These are phyloP conservation scores for Brienomyrus brachyistius DNA, from an alignment of 2,113 vertebrate genomes.

Conservation along the genomic window DNA sequence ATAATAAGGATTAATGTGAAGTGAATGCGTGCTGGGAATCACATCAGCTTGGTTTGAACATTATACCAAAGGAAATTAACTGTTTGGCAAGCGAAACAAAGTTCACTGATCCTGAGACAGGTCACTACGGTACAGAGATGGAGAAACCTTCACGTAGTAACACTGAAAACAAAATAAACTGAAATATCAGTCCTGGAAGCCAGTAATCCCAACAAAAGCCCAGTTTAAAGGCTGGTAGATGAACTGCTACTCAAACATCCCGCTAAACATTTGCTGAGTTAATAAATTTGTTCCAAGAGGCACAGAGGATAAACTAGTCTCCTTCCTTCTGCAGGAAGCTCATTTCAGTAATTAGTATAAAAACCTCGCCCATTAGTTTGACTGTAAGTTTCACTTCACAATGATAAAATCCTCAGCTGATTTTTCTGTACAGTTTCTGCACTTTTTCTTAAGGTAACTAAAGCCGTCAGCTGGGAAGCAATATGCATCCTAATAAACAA, in stretches of 20 bases:
- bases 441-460: neutral
- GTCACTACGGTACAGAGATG: neutral
- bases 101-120: neutral
- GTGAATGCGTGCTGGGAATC: neutral
- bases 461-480: neutral
- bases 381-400: neutral
- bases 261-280: neutral
- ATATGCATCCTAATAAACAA: neutral
- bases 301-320: neutral
- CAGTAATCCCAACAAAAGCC: slow-evolving; percentile 29
- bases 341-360: neutral
- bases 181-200: slow-evolving; percentile 4
- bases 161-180: neutral
- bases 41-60: neutral
- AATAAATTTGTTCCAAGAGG: neutral
- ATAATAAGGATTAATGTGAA: neutral
- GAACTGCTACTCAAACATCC: neutral
- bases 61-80: neutral
- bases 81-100: neutral
- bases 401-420: neutral
- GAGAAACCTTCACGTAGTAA: neutral
- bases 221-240: slow-evolving; percentile 29
- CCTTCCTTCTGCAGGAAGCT: neutral
- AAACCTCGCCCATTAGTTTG: neutral
- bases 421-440: neutral